Evolutionary conservation across 2,888 invertebrate species (phyloP), one percentile per base, ranked within the genome.

Genomic region (Ischnura elegans): DNA sequence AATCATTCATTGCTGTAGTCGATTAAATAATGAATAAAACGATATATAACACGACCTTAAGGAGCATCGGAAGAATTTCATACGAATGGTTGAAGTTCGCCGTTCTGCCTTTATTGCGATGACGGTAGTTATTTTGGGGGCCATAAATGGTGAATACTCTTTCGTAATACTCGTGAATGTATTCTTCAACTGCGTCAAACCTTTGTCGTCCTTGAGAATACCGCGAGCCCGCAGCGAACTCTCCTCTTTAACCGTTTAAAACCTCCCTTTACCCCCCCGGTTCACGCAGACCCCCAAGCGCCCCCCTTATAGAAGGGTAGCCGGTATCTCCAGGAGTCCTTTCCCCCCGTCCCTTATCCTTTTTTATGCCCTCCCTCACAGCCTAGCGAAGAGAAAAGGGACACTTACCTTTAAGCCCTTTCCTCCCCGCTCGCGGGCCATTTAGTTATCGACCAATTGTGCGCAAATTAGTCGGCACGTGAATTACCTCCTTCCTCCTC

Each of bases 401-500:
- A 76, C 36, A 76, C 76, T 76, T 76, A 36, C 76, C 36, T n/a
- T n/a, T 36, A 76, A 76, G 10, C 76, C 76, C 76, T 16, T n/a
- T 51, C 76, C 76, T 51, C 13, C 19, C 16, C 51, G 51, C 51
- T 13, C 76, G 76, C 36, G 76, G 76, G 29, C 76, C 76, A 76
- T 76, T 76, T 76, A 76, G 36, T 76, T 76, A 76, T 76, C 76
- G 76, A 76, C 76, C 76, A 76, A 76, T 76, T 76, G 76, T 16
- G 76, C 76, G 36, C 76, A 76, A 76, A 76, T 76, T 76, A 76
- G 29, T 76, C 76, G 13, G 29, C 76, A 76, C 36, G 25, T 36
- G 61, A 61, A 61, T 61, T 61, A 61, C 61, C 61, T 51, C 2
- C 51, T 19, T 51, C 51, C 61, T 25, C 61, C 25, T 2, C 10